These are phyloP conservation scores for Barbus barbus DNA, from an alignment of 2,113 vertebrate species.

Conservation along the genomic window DNA sequence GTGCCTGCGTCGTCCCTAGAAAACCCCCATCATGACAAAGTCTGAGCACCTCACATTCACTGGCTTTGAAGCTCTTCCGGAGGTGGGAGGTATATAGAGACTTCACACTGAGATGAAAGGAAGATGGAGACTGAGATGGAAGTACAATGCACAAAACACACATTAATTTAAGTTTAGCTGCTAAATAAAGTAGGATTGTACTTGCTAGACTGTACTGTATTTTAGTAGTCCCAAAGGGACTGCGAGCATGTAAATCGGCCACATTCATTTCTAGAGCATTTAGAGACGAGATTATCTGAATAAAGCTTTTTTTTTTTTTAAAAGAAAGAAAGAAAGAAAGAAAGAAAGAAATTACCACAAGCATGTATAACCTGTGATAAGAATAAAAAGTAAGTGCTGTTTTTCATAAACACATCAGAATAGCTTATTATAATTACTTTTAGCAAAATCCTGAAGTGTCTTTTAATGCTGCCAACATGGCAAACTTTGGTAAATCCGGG, in stretches of 20 bases:
- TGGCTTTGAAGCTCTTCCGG: not conserved
- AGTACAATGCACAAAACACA: not conserved
- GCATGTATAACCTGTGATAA: too few species aligned
- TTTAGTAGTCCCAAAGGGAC: not conserved
- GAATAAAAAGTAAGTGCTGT: not conserved
- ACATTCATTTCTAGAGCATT: not conserved
- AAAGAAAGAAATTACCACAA: too few species aligned
- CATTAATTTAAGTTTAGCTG: not conserved
- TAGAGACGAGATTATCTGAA: not conserved
- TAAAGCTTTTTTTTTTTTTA: not conserved
- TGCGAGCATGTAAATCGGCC: not conserved
- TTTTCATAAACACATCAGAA: not conserved
- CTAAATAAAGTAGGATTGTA: not conserved
- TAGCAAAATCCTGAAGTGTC: too few species aligned
- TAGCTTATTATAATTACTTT: too few species aligned
- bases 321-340: too few species aligned
- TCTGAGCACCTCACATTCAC: not conserved
- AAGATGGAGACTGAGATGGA: slow-evolving; percentile 3
- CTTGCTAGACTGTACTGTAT: not conserved
- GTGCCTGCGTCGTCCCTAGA: not conserved
- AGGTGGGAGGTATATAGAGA: slow-evolving; percentile 9
- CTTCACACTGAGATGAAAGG: slow-evolving; percentile 32
- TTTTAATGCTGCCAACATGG: not conserved
- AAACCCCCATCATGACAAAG: slow-evolving; percentile 18
- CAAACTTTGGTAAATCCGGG: too few species aligned